These are phyloP conservation scores for Ridgeia piscesae DNA, from an alignment of 1,140 invertebrate species.

Conservation along the genomic window DNA sequence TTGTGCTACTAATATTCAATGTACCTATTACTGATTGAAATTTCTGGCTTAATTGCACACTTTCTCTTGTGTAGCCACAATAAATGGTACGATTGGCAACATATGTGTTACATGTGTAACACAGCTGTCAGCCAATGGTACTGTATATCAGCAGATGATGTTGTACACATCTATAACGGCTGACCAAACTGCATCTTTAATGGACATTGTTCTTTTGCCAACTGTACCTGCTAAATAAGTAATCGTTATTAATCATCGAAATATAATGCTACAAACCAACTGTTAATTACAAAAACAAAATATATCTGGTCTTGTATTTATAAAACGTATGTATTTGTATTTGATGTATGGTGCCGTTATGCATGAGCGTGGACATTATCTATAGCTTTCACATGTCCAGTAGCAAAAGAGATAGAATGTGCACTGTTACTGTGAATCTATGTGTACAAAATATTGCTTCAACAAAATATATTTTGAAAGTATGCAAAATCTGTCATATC, in stretches of 20 bases:
- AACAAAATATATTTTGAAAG: neutral
- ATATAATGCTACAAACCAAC: too few species aligned
- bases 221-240: too few species aligned
- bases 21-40: neutral
- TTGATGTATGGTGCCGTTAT: neutral
- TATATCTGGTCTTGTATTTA: too few species aligned
- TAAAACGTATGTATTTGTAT: neutral
- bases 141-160: too few species aligned
- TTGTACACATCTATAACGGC: neutral
- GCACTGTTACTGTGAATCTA: neutral
- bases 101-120: neutral
- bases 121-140: neutral
- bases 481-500: neutral
- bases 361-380: neutral
- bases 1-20: neutral
- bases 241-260: too few species aligned
- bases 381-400: neutral
- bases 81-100: neutral
- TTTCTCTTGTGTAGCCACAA: neutral
- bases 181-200: neutral
- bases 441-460: conserved; percentile 1
- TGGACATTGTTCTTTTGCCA: too few species aligned
- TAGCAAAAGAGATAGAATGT: neutral
- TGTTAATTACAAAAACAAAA: too few species aligned
- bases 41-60: neutral